phyloP scores from a whole-genome alignment of 2,797 vertebrate genomes.

The Pangasius macronema region DNA sequence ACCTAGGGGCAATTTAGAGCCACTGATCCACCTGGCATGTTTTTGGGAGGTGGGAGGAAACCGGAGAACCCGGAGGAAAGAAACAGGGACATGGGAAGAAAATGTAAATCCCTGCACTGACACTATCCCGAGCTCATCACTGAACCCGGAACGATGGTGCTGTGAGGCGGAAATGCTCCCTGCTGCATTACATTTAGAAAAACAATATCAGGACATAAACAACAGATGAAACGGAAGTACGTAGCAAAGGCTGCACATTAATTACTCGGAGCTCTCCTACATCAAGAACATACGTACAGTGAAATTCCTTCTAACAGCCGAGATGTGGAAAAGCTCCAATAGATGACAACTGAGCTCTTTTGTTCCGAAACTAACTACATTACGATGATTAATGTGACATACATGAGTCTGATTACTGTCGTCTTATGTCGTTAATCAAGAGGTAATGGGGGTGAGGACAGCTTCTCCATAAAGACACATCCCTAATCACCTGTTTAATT shows the following conservation, averaged over 20 bases:
- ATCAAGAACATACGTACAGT: too few species aligned
- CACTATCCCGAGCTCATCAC: background rate
- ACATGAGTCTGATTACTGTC: too few species aligned
- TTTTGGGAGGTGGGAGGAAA: background rate
- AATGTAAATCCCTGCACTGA: background rate
- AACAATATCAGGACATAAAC: background rate
- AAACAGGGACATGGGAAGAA: background rate
- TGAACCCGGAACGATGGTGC: background rate
- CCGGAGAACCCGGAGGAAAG: background rate
- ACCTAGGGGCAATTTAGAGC: background rate
- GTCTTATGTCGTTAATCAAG: too few species aligned
- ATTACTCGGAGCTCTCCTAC: background rate
- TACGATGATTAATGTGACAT: too few species aligned
- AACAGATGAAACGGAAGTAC: background rate
- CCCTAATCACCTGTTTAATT: conserved; percentile 20
- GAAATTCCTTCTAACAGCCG: background rate
- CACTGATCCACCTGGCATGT: too few species aligned
- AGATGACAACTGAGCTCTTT: conserved; percentile 2
- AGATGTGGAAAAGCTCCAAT: background rate
- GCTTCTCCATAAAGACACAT: background rate
- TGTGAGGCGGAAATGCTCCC: background rate
- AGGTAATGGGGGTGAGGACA: conserved; percentile 7
- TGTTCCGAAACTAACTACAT: too few species aligned
- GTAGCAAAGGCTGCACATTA: background rate
- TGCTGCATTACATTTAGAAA: background rate